These are phyloP conservation scores for Acrocephalus arundinaceus DNA, from an alignment of 2,113 vertebrate genomes.

Conservation along the genomic window DNA sequence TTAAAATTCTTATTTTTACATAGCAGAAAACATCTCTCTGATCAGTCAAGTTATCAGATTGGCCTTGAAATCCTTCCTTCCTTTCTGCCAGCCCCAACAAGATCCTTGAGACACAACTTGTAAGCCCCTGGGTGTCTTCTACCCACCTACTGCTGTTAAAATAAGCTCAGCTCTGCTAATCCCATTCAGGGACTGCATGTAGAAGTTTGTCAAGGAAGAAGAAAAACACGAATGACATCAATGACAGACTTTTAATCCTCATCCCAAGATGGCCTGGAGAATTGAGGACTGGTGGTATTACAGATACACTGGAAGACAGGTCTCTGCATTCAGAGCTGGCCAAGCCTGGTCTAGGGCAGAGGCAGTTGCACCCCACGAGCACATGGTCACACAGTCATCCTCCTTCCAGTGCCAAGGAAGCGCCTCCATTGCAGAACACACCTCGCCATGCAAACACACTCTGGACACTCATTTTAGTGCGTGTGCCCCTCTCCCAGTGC, in stretches of 20 bases:
- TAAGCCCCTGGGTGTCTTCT: background rate
- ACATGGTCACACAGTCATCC: fast-evolving
- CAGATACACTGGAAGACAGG: background rate
- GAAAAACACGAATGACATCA: background rate
- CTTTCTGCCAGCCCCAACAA: slow-evolving; percentile 30
- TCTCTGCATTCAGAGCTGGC: background rate
- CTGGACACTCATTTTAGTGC: background rate
- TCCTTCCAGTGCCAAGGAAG: background rate
- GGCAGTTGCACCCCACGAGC: fast-evolving
- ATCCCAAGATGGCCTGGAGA: background rate
- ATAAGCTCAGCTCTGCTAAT: background rate
- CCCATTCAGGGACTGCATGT: background rate
- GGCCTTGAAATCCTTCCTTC: slow-evolving; percentile 1
- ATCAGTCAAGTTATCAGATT: slow-evolving; percentile 47
- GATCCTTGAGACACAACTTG: background rate
- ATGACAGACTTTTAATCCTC: background rate
- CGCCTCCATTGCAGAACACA: fast-evolving
- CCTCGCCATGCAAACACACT: fast-evolving
- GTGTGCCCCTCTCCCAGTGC: background rate
- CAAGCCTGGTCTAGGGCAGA: background rate
- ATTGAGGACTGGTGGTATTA: background rate
- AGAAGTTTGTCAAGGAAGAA: background rate
- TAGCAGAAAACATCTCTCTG: slow-evolving; percentile 26
- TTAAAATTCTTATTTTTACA: slow-evolving; percentile 51
- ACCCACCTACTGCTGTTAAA: background rate